phyloP scores from a whole-genome alignment of 2,797 vertebrate genomes.

The Pempheris klunzingeri region DNA sequence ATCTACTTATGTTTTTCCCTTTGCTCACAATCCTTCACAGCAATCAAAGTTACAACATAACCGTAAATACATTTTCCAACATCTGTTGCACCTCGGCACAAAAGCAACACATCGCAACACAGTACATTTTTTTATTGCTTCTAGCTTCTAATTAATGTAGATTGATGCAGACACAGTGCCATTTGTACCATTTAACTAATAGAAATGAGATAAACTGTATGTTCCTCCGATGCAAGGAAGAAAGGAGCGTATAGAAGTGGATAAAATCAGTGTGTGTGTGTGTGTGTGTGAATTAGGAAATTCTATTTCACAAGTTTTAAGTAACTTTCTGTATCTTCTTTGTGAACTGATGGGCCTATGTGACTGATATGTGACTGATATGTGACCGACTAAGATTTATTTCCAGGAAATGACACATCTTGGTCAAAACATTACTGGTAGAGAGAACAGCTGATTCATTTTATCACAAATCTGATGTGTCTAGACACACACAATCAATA shows the following conservation, averaged over 20 bases:
- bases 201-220: not conserved
- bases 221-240: not conserved
- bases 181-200: not conserved
- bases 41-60: not conserved
- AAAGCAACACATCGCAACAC: not conserved
- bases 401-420: not conserved
- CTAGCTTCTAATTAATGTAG: not conserved
- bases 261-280: not conserved
- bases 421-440: not conserved
- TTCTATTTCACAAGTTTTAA: not conserved
- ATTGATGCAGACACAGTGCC: not conserved
- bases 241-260: not conserved
- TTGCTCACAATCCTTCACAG: not conserved
- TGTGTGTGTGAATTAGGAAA: too few relatives aligned
- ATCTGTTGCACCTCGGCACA: not conserved
- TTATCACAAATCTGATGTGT: not conserved
- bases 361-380: too few relatives aligned
- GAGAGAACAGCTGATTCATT: not conserved
- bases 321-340: not conserved
- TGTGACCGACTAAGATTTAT: not conserved
- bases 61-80: not conserved
- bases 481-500: constrained; percentile 9
- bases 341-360: not conserved
- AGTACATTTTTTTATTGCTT: not conserved
- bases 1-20: not conserved